A percentile compares a stretch with the other conserved stretches of the same genome.
phyloP scores from a whole-genome alignment of 1,140 invertebrate genomes.

The Drosophila nasuta region DNA sequence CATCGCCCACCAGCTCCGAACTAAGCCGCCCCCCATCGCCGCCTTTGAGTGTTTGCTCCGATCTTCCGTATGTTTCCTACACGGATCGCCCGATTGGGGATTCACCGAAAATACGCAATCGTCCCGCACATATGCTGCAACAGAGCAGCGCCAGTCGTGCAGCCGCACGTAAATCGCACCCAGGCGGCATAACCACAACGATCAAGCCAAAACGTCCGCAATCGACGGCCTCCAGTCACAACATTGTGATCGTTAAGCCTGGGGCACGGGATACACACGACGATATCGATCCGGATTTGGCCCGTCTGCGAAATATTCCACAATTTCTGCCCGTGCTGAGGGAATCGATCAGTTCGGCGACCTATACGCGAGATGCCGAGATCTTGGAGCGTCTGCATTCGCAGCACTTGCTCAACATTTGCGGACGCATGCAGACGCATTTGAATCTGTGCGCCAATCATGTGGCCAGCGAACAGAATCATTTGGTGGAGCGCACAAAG shows the following conservation, averaged over 20 bases:
- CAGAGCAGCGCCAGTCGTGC: conserved; percentile 60
- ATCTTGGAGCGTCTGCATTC: conserved; percentile 93
- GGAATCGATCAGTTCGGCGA: conserved; percentile 92
- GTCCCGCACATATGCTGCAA: conserved; percentile 82
- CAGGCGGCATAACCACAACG: conserved; percentile 55
- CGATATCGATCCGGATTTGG: conserved; percentile 93
- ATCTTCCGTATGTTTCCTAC: conserved; percentile 97
- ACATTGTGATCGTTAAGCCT: conserved; percentile 94
- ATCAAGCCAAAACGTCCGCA: conserved; percentile 75
- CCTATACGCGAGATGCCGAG: conserved; percentile 94
- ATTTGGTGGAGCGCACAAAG: conserved; percentile 89
- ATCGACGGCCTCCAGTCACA: conserved; percentile 85
- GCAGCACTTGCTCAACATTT: conserved; percentile 76
- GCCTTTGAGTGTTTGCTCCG: conserved; percentile 94
- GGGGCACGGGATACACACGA: conserved; percentile 87
- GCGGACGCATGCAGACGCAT: conserved; percentile 86
- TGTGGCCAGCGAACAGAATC: conserved; percentile 90
- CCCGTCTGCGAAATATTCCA: conserved; percentile 92
- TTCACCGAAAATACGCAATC: conserved; percentile 91
- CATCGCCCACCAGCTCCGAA: conserved; percentile 73
- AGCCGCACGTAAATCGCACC: conserved; percentile 63
- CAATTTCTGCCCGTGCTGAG: conserved; percentile 97
- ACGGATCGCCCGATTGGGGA: conserved; percentile 96
- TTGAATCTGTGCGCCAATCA: conserved; percentile 89
- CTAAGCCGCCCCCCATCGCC: conserved; percentile 89